A percentile compares a stretch with the other conserved stretches of the same genome.
phyloP scores from a whole-genome alignment of 1,140 invertebrate species.

The Scaptomyza hsui region DNA sequence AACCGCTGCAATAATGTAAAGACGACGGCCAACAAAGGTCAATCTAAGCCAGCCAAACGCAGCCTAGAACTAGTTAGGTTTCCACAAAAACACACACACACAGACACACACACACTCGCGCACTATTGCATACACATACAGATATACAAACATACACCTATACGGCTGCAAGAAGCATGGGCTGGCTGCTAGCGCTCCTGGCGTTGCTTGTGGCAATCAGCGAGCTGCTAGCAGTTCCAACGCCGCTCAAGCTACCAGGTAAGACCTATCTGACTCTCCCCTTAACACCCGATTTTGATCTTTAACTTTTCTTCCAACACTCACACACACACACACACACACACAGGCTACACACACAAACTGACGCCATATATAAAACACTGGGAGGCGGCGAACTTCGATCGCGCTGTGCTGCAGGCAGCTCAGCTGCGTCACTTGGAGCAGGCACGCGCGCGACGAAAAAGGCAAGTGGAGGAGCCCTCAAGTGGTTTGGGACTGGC shows the following conservation, averaged over 20 bases:
- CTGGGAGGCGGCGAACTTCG: slow-evolving; percentile 83
- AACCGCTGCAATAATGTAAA: slow-evolving; percentile 69
- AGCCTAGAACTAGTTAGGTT: slow-evolving; percentile 76
- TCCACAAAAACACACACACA: slow-evolving; percentile 52
- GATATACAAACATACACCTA: slow-evolving; percentile 24
- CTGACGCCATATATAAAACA: slow-evolving; percentile 81
- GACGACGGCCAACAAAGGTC: slow-evolving; percentile 57
- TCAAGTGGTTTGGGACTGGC: slow-evolving; percentile 72
- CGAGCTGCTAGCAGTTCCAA: slow-evolving; percentile 74
- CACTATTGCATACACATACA: slow-evolving; percentile 15
- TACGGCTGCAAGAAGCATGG: slow-evolving; percentile 54
- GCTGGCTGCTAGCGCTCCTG: slow-evolving; percentile 76
- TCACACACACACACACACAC: background rate
- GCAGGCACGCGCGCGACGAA: slow-evolving; percentile 74
- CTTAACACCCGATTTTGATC: slow-evolving; percentile 1
- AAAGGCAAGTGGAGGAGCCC: slow-evolving; percentile 73
- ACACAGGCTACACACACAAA: slow-evolving; percentile 76
- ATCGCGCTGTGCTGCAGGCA: slow-evolving; percentile 69
- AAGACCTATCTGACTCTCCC: slow-evolving; percentile 34
- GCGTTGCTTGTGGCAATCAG: slow-evolving; percentile 69
- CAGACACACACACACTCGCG: slow-evolving; percentile 30
- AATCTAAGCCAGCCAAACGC: slow-evolving; percentile 58
- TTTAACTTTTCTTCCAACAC: background rate
- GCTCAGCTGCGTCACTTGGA: slow-evolving; percentile 80
- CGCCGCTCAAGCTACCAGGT: slow-evolving; percentile 80